A percentile compares a stretch with the other conserved stretches of the same genome.
phyloP scores from a whole-genome alignment of 2,888 invertebrate genomes.

The Latrodectus hesperus region DNA sequence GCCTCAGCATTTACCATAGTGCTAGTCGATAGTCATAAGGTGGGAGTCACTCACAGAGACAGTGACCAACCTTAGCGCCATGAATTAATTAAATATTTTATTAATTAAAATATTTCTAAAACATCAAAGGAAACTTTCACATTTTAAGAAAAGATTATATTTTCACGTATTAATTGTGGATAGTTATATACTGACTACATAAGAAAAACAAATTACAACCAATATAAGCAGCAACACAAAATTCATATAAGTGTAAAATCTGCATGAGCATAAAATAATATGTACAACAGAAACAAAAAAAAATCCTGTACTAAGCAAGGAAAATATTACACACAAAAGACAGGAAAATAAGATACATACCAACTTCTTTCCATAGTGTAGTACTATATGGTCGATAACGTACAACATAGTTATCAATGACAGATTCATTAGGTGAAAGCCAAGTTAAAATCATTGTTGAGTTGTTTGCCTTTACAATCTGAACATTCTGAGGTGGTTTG shows the following conservation, averaged over 20 bases:
- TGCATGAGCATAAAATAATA: background rate
- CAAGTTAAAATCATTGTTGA: conserved; percentile 88
- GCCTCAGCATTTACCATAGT: too few species aligned
- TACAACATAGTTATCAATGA: conserved; percentile 79
- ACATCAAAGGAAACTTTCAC: background rate
- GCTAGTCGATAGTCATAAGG: too few species aligned
- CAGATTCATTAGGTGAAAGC: conserved; percentile 81
- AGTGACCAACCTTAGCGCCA: too few species aligned
- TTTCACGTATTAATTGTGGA: too few species aligned
- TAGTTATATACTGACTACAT: background rate
- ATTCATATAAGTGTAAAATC: background rate
- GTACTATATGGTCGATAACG: conserved; percentile 70
- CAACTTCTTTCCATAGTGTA: conserved; percentile 65
- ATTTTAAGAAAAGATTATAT: too few species aligned
- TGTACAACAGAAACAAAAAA: background rate
- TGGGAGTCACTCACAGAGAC: too few species aligned
- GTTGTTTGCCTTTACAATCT: conserved; percentile 84
- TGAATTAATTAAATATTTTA: background rate
- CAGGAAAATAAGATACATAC: conserved; percentile 68
- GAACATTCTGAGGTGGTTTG: conserved; percentile 85
- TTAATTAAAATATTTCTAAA: background rate
- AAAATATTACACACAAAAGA: background rate
- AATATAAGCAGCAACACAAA: background rate
- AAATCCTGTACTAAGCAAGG: background rate
- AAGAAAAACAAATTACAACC: background rate